These are phyloP conservation scores for Metaphire vulgaris DNA, from an alignment of 1,140 invertebrate species.

Conservation along the genomic window DNA sequence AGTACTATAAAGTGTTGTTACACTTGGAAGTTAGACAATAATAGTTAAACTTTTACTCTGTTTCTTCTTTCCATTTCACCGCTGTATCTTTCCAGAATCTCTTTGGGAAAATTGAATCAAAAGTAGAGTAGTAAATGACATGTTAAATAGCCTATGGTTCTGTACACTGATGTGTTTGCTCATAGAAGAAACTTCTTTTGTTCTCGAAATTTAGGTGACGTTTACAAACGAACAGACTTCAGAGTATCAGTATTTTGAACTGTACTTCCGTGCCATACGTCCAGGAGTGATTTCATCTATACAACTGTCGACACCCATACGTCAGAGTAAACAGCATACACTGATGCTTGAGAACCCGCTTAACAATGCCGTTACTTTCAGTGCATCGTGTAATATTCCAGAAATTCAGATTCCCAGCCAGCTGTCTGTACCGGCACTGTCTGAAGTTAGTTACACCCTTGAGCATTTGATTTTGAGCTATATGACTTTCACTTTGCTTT, in stretches of 20 bases:
- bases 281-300: constrained; percentile 43
- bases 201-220: constrained; percentile 38
- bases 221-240: constrained; percentile 49
- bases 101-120: too few species aligned
- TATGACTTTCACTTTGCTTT: too few species aligned
- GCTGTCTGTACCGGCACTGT: constrained; percentile 42
- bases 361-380: constrained; percentile 39
- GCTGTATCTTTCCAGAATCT: too few species aligned
- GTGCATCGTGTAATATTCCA: constrained; percentile 38
- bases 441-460: constrained; percentile 39
- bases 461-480: too few species aligned
- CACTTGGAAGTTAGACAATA: too few species aligned
- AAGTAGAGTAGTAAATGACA: too few species aligned
- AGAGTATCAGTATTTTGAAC: constrained; percentile 51
- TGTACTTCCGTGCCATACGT: constrained; percentile 44
- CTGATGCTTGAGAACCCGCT: constrained; percentile 49
- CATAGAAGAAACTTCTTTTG: not conserved
- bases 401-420: constrained; percentile 48
- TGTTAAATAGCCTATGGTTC: too few species aligned
- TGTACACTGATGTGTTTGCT: too few species aligned
- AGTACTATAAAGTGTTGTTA: too few species aligned
- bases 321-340: constrained; percentile 43
- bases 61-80: too few species aligned
- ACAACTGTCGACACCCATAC: constrained; percentile 46
- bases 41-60: too few species aligned